Base-by-base conservation (phyloP, 2,888 invertebrate species). In the Cryptus viduatorius region DNA sequence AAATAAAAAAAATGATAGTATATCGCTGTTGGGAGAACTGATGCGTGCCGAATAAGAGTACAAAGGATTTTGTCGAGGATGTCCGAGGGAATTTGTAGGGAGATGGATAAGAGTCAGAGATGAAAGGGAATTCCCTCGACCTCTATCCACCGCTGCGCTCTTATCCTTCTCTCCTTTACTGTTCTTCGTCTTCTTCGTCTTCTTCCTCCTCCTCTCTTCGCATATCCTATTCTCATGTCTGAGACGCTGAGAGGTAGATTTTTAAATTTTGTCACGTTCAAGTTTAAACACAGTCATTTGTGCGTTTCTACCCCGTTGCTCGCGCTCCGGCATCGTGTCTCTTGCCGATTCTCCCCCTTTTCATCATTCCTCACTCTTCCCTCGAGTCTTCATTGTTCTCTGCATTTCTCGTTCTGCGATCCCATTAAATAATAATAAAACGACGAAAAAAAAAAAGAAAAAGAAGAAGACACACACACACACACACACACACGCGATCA, bases 211-310 rank as follows among this genome's bases (percentile, higher is more conserved):
- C 64, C 65, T 68, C 80, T 59, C 72, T 46, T 48, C 48, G 65
- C 80, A 46, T 48, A 79, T 72, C 65, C 65, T 79, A 85, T 87
- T 84, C 80, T 81, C 84, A 76, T 85, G 69, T 80, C 50, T 67
- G 82, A 75, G 83, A 83, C 85, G 82, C 85, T 64, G 76, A 84
- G 61, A 61, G 61, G 61, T 31, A 89, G 90, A 91, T 93, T 93
- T 93, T 92, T 91, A 92, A 93, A 93, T 93, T 93, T 93, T 93
- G 93, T 93, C 93, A 93, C 93, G 93, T 93, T 93, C 93, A 92
- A 91, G 91, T 92, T 93, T 93, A 93, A 93, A 93, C 93, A 93
- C 93, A 93, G 93, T 93, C 91, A 93, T 93, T 93, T 93, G 92
- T 91, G 89, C 87, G 89, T 88, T 88, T 86, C 87, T 87, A 86